These are phyloP conservation scores for Drosophila monieri DNA, from an alignment of 2,888 invertebrate genomes.

Conservation along the genomic window DNA sequence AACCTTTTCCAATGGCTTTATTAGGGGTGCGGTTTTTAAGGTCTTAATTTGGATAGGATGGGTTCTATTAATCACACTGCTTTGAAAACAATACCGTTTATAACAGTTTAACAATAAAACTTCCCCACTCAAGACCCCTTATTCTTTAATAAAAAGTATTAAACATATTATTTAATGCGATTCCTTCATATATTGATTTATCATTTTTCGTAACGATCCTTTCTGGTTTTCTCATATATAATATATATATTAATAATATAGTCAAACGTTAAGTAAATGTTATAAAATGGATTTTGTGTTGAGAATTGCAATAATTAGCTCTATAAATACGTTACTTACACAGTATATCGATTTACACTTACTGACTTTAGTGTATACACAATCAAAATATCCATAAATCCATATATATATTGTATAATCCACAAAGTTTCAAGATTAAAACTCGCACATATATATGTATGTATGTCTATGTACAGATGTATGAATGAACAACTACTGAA, in stretches of 20 bases:
- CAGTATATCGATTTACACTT: conserved; percentile 20
- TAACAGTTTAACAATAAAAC: too few species aligned
- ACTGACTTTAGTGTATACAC: conserved; percentile 25
- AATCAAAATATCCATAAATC: conserved; percentile 54
- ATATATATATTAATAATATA: conserved; percentile 62
- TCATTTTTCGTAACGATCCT: conserved; percentile 69
- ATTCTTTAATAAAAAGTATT: not conserved
- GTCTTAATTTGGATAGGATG: not conserved
- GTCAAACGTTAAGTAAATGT: conserved; percentile 77
- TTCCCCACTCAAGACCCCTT: not conserved
- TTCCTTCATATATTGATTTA: conserved; percentile 76
- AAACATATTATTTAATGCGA: conserved; percentile 48
- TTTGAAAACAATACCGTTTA: not conserved
- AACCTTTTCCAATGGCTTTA: conserved; percentile 66
- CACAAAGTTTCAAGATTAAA: conserved; percentile 34
- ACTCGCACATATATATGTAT: conserved; percentile 14
- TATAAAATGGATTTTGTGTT: conserved; percentile 62
- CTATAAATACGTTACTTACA: conserved; percentile 62
- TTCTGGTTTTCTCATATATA: conserved; percentile 51
- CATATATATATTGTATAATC: conserved; percentile 18
- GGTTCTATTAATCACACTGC: not conserved
- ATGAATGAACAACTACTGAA: conserved; percentile 42
- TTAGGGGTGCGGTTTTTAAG: conserved; percentile 60
- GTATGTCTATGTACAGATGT: conserved; percentile 45
- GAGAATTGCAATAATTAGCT: conserved; percentile 77